A percentile compares a stretch with the other conserved stretches of the same genome.
Evolutionary conservation across 30 jellyfish, hydroid and myxozoan genomes (phyloP).

Genomic region (Aurelia aurita): DNA sequence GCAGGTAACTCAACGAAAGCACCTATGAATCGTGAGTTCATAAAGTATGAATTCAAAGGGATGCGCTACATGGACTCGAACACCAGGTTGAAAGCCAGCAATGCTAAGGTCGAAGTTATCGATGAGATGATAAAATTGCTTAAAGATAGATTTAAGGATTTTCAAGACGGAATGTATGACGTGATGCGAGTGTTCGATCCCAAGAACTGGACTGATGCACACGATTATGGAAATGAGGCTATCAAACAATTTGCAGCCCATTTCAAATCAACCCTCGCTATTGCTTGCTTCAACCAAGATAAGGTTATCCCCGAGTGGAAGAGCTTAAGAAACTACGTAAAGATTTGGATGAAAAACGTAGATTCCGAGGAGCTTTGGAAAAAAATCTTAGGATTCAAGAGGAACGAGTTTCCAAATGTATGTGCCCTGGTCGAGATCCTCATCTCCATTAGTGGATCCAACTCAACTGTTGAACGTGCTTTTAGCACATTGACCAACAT

Average conservation of each 20-base stretch:
- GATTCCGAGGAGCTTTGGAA: too few species aligned
- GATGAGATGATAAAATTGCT: background rate
- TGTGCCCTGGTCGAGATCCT: too few species aligned
- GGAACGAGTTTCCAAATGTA: too few species aligned
- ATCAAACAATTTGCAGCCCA: constrained; percentile 14
- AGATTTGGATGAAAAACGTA: background rate
- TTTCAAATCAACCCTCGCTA: constrained; percentile 32
- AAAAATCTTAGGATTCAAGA: too few species aligned
- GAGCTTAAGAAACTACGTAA: constrained; percentile 6
- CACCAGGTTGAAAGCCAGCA: constrained; percentile 22
- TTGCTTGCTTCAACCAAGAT: constrained; percentile 18
- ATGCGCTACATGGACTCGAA: constrained; percentile 2
- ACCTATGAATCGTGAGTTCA: constrained; percentile 20
- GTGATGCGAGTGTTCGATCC: constrained; percentile 12
- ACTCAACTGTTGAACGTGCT: too few species aligned
- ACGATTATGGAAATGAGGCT: background rate
- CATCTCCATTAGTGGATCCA: too few species aligned
- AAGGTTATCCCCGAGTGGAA: constrained; percentile 36
- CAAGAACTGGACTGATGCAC: constrained; percentile 27
- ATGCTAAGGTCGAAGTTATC: constrained; percentile 21
- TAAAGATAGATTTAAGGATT: constrained; percentile 17
- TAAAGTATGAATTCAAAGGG: constrained; percentile 6
- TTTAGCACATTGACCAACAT: too few species aligned
- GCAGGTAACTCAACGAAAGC: background rate
- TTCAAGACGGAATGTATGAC: background rate